phyloP scores from a whole-genome alignment of 2,113 vertebrate genomes.

The Brienomyrus longianalis region DNA sequence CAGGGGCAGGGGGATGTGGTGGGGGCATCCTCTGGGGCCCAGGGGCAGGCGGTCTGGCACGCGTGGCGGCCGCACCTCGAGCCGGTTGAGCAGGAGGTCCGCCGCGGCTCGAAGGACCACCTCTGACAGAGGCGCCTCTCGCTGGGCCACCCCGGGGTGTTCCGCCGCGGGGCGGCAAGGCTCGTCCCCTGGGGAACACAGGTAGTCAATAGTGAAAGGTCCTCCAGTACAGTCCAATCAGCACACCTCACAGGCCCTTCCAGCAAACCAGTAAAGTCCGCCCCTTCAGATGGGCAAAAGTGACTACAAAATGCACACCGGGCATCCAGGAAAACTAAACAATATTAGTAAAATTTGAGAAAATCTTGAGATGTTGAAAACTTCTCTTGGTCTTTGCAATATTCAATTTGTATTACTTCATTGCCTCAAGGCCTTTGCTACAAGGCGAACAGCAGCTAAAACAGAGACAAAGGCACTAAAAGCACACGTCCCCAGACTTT shows the following conservation, averaged over 20 bases:
- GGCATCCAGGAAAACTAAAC: background rate
- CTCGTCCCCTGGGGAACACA: slow-evolving; percentile 66
- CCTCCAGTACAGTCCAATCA: too few species aligned
- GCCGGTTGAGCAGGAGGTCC: slow-evolving; percentile 70
- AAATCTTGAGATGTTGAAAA: background rate
- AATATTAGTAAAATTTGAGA: background rate
- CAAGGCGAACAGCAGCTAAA: background rate
- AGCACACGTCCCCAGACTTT: background rate
- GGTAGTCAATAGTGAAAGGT: background rate
- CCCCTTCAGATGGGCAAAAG: background rate
- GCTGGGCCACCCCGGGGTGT: slow-evolving; percentile 76
- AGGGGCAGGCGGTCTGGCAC: slow-evolving; percentile 67
- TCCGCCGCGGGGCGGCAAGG: slow-evolving; percentile 80
- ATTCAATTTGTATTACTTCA: background rate
- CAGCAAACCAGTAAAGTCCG: background rate
- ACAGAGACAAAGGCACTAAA: background rate
- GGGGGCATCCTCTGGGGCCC: slow-evolving; percentile 84
- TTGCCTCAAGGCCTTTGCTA: background rate
- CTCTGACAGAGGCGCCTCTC: slow-evolving; percentile 74
- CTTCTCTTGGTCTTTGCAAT: background rate
- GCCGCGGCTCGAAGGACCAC: slow-evolving; percentile 70
- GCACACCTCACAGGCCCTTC: background rate
- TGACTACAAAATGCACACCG: background rate
- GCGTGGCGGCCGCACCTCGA: slow-evolving; percentile 66
- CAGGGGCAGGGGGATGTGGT: slow-evolving; percentile 67